These are phyloP conservation scores for Spilogale gracilis DNA, from an alignment of 2,113 vertebrate species.

Conservation along the genomic window DNA sequence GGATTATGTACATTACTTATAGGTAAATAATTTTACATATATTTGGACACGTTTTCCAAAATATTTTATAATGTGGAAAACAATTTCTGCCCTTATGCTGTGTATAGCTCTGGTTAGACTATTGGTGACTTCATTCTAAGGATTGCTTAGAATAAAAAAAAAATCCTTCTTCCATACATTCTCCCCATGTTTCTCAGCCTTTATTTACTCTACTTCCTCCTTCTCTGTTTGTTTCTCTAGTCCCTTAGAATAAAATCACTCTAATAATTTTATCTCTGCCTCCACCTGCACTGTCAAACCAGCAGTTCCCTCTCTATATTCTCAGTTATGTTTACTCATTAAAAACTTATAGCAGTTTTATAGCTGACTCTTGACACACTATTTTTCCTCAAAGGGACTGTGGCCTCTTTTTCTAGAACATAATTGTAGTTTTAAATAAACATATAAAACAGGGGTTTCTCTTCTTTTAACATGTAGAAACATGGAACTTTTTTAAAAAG, in stretches of 20 bases:
- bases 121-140: neutral
- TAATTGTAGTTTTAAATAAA: conserved; percentile 59
- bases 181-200: neutral
- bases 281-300: neutral
- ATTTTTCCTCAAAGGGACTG: neutral
- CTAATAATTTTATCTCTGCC: neutral
- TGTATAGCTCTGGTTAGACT: neutral
- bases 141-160: neutral
- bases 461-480: conserved; percentile 14
- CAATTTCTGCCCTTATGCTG: neutral
- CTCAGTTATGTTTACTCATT: conserved; percentile 47
- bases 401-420: neutral
- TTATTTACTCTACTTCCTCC: neutral
- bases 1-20: neutral
- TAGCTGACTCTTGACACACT: conserved; percentile 33
- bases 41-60: neutral
- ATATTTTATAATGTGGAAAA: neutral
- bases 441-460: neutral
- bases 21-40: neutral
- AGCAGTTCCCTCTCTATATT: neutral
- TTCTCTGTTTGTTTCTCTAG: neutral
- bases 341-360: conserved; percentile 28
- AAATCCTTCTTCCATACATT: neutral
- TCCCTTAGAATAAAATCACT: neutral
- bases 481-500: neutral